A percentile compares a stretch with the other conserved stretches of the same genome.
Evolutionary conservation across 2,888 invertebrate species (phyloP).

Genomic region (Drosophila mettleri): DNA sequence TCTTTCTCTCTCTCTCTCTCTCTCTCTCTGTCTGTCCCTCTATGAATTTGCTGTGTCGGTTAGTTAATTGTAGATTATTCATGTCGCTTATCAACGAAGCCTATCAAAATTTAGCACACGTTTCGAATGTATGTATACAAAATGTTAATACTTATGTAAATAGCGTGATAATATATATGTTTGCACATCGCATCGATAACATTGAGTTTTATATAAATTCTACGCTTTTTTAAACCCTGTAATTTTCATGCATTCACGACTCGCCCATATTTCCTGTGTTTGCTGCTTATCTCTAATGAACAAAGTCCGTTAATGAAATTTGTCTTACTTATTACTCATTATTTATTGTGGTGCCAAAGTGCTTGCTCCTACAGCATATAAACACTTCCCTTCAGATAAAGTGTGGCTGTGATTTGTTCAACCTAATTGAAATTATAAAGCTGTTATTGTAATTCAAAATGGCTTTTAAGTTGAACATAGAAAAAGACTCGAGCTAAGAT

Average conservation of each 20-base stretch:
- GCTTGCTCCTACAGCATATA: not conserved
- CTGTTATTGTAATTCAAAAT: not conserved
- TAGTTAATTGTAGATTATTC: slow-evolving; percentile 21
- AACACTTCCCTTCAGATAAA: not conserved
- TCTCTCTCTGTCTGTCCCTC: not conserved
- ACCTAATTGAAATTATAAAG: not conserved
- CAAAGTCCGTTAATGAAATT: slow-evolving; percentile 15
- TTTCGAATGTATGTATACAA: not conserved
- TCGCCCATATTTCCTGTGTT: slow-evolving; percentile 2
- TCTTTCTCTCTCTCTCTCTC: not conserved
- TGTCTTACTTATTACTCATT: not conserved
- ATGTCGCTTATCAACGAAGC: slow-evolving; percentile 27
- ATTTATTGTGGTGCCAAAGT: not conserved
- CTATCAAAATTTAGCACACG: slow-evolving; percentile 8
- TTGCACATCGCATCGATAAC: slow-evolving; percentile 25
- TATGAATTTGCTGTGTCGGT: not conserved
- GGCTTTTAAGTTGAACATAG: not conserved
- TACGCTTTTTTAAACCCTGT: not conserved
- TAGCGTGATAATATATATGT: slow-evolving; percentile 11
- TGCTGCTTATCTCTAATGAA: slow-evolving; percentile 10
- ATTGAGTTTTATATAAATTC: slow-evolving; percentile 7
- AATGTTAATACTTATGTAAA: not conserved
- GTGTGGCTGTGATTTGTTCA: no score
- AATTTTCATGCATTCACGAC: slow-evolving; percentile 5
- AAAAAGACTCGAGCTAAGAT: no score